Evolutionary conservation across 2,113 vertebrate genomes (phyloP).

Genomic region (Orthonyx spaldingii): DNA sequence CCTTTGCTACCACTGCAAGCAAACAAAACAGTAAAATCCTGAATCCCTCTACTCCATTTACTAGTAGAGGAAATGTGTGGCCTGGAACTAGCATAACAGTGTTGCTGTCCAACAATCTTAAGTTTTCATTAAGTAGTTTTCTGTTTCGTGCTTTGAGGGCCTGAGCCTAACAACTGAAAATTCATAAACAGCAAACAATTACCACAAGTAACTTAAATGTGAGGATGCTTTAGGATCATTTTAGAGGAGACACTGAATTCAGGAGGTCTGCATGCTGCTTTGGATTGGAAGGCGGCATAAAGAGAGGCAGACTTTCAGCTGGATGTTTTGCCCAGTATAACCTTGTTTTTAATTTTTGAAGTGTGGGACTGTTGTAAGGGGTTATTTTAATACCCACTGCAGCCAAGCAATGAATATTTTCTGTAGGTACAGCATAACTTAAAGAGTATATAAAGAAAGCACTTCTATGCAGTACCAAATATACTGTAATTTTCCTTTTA

Average conservation of each 20-base stretch:
- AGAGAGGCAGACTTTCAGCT: background rate
- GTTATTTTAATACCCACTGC: background rate
- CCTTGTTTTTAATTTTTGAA: background rate
- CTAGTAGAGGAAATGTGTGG: background rate
- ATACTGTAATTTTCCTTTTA: background rate
- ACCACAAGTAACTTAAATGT: background rate
- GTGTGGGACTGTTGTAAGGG: background rate
- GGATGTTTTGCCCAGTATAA: background rate
- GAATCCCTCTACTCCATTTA: background rate
- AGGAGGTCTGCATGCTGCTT: accelerated
- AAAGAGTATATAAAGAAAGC: background rate
- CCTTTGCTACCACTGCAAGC: background rate
- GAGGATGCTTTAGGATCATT: background rate
- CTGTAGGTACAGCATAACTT: background rate
- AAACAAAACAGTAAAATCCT: background rate
- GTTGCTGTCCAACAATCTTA: background rate
- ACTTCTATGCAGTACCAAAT: background rate
- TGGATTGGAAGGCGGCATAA: background rate
- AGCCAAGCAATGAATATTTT: background rate
- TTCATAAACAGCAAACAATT: background rate
- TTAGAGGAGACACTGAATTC: background rate
- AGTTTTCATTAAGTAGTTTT: background rate
- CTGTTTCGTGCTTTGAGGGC: background rate
- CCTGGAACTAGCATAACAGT: background rate
- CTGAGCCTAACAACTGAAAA: background rate